phyloP scores from a whole-genome alignment of 2,888 invertebrate species.

The Epirrita christyi region DNA sequence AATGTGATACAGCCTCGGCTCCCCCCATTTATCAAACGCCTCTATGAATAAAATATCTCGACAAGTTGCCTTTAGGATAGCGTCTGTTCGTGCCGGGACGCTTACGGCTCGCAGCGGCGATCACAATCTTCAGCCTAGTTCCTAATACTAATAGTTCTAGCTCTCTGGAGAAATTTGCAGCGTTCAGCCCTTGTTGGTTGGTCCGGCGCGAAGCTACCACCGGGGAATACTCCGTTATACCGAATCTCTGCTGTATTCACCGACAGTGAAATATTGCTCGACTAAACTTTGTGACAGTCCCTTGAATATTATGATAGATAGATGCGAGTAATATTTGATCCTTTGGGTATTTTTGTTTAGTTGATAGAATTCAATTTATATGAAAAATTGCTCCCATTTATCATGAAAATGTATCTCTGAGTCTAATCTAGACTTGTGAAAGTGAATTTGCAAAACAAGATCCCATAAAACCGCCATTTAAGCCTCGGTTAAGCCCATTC shows the following conservation, averaged over 20 bases:
- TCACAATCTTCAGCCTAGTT: slow-evolving; percentile 67
- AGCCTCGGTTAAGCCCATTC: slow-evolving; percentile 15
- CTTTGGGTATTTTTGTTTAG: slow-evolving; percentile 28
- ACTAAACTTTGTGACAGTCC: slow-evolving; percentile 40
- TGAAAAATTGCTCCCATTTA: slow-evolving; percentile 10
- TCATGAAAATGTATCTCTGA: not conserved
- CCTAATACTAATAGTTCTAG: slow-evolving; percentile 65
- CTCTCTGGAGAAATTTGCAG: slow-evolving; percentile 70
- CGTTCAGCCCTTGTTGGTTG: slow-evolving; percentile 54
- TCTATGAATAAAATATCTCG: slow-evolving; percentile 82
- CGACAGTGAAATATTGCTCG: slow-evolving; percentile 41
- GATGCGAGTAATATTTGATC: slow-evolving; percentile 26
- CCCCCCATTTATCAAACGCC: slow-evolving; percentile 77
- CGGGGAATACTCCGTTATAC: slow-evolving; percentile 48
- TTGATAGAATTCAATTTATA: slow-evolving; percentile 13
- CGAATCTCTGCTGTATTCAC: slow-evolving; percentile 43
- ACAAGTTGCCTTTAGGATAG: slow-evolving; percentile 71
- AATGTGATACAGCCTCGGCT: slow-evolving; percentile 76
- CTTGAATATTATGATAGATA: slow-evolving; percentile 41
- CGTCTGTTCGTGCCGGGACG: slow-evolving; percentile 71
- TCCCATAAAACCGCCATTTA: slow-evolving; percentile 23
- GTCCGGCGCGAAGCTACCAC: slow-evolving; percentile 57
- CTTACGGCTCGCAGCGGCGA: slow-evolving; percentile 66
- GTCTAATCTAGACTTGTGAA: slow-evolving; percentile 1
- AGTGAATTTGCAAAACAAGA: slow-evolving; percentile 22